A percentile compares a stretch with the other conserved stretches of the same genome.
Evolutionary conservation across 2,113 vertebrate genomes (phyloP).

Genomic region (Gymnocephalus cernua): DNA sequence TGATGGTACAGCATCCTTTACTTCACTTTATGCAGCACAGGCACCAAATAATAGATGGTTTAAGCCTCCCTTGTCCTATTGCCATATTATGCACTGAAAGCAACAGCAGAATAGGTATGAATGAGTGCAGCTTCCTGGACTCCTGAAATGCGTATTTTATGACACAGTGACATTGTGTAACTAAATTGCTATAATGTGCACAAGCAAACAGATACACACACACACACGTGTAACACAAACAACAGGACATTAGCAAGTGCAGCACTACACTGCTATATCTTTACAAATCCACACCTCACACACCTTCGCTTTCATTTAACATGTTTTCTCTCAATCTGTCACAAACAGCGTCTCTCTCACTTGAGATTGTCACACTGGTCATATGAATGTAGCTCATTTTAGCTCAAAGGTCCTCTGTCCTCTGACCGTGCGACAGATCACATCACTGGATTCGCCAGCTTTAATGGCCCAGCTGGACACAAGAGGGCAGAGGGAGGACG

Average conservation of each 20-base stretch:
- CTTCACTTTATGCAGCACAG: neutral
- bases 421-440: conserved; percentile 41
- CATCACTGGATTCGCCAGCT: conserved; percentile 56
- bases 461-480: conserved; percentile 64
- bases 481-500: conserved; percentile 66
- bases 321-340: conserved; percentile 19
- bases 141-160: neutral
- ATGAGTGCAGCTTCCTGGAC: conserved; percentile 38
- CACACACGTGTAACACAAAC: conserved; percentile 28
- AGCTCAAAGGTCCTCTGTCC: conserved; percentile 28
- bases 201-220: conserved; percentile 4
- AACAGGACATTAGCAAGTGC: conserved; percentile 10
- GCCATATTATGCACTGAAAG: neutral
- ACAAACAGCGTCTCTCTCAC: conserved; percentile 24
- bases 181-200: conserved; percentile 15
- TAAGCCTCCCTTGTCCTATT: neutral
- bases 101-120: conserved; percentile 22
- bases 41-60: neutral
- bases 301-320: neutral
- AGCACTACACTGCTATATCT: neutral
- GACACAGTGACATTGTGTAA: neutral
- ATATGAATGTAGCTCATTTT: conserved; percentile 23
- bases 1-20: neutral
- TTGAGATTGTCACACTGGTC: conserved; percentile 35
- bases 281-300: conserved; percentile 30